These are phyloP conservation scores for Thamnophis sirtalis DNA, from an alignment of 2,113 vertebrate genomes.

Conservation along the genomic window DNA sequence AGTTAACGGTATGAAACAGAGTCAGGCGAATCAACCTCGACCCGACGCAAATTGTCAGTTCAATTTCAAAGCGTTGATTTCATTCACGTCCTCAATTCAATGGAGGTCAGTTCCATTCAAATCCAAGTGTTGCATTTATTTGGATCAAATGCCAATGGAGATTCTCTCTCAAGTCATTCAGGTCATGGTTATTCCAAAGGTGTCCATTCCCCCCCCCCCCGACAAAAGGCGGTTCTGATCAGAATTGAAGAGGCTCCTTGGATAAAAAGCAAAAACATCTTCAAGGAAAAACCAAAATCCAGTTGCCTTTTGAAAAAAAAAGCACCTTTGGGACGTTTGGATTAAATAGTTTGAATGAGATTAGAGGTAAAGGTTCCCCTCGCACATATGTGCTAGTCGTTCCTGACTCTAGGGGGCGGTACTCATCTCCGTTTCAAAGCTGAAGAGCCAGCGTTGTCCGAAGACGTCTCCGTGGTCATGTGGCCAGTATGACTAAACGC, in stretches of 20 bases:
- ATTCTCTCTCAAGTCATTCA: neutral
- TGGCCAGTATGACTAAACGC: no score
- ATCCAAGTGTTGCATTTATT: neutral
- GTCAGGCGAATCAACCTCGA: neutral
- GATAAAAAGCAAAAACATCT: neutral
- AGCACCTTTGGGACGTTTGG: neutral
- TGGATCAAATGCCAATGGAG: neutral
- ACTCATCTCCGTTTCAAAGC: no score
- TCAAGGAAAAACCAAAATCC: neutral
- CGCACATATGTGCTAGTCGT: no score
- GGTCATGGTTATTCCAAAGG: neutral
- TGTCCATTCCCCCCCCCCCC: accelerated
- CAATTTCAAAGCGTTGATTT: neutral
- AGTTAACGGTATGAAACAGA: neutral
- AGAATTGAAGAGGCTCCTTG: neutral
- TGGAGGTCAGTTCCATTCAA: neutral
- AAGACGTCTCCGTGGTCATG: no score
- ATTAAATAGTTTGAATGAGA: neutral
- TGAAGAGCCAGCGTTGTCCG: no score
- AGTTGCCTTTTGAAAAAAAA: neutral
- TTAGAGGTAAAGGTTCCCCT: neutral
- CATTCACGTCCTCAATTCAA: neutral
- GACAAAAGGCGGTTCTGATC: neutral
- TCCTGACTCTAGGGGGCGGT: no score
- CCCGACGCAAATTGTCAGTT: neutral